These are phyloP conservation scores for Oxycera nigricornis DNA, from an alignment of 2,888 invertebrate genomes.

Conservation along the genomic window DNA sequence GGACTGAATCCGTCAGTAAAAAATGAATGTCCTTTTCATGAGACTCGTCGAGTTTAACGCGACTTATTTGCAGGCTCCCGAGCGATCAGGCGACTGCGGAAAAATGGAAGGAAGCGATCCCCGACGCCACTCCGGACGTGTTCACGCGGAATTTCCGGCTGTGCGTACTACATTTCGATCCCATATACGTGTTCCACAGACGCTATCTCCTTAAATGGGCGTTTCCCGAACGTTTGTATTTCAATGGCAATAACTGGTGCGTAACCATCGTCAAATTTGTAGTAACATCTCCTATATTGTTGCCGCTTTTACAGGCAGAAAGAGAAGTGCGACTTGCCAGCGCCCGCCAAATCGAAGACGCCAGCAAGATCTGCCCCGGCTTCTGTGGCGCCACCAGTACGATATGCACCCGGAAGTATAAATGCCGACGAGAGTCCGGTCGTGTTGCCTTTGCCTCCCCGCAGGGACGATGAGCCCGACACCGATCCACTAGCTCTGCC, in stretches of 20 bases:
- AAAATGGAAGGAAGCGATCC: neutral
- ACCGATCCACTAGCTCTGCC: conserved; percentile 20
- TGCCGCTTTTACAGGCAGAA: neutral
- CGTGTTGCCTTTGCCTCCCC: conserved; percentile 2
- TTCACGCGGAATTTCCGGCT: neutral
- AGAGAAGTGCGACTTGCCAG: neutral
- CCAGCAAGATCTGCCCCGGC: neutral
- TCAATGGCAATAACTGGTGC: neutral
- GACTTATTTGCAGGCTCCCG: neutral
- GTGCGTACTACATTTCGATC: neutral
- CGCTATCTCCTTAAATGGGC: neutral
- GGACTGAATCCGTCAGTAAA: neutral
- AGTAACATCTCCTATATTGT: too few species aligned
- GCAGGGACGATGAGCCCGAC: conserved; percentile 15
- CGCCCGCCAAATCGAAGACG: neutral
- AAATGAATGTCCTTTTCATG: neutral
- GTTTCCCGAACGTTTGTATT: neutral
- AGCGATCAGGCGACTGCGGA: neutral
- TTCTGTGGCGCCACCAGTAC: too few species aligned
- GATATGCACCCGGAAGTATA: neutral
- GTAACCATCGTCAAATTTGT: too few species aligned
- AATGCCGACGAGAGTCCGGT: conserved; percentile 5
- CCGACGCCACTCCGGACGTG: neutral
- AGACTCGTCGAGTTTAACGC: neutral
- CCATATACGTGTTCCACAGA: neutral